phyloP scores from a whole-genome alignment of 2,888 invertebrate genomes.

The Drosophila meridionalis region DNA sequence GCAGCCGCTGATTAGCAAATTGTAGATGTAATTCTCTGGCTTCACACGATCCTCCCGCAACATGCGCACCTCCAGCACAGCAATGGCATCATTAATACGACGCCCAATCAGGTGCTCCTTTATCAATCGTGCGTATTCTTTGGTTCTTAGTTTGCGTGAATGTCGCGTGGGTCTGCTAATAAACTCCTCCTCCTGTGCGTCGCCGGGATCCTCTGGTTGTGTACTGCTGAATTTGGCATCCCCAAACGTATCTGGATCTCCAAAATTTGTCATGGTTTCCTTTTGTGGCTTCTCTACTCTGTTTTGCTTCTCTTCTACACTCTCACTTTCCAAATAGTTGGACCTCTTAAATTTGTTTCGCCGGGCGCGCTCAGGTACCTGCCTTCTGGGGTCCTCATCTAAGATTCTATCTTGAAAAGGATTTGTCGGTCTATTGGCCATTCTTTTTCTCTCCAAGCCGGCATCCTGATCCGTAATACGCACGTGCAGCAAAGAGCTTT shows the following conservation, averaged over 20 bases:
- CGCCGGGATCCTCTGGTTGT: conserved; percentile 85
- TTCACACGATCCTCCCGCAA: conserved; percentile 91
- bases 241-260: conserved; percentile 79
- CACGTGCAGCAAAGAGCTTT: conserved; percentile 62
- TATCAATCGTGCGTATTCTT: conserved; percentile 90
- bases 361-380: background rate
- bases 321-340: background rate
- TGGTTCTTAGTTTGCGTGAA: conserved; percentile 86
- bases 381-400: conserved; percentile 12
- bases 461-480: conserved; percentile 78
- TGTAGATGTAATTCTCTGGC: conserved; percentile 92
- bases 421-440: conserved; percentile 51
- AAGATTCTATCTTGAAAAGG: conserved; percentile 21
- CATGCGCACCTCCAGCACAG: conserved; percentile 91
- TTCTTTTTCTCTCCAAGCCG: conserved; percentile 60
- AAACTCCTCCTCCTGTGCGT: conserved; percentile 87
- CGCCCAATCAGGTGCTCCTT: conserved; percentile 88
- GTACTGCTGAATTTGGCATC: conserved; percentile 37
- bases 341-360: conserved; percentile 8
- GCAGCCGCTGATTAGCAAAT: conserved; percentile 92
- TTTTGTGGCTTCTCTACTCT: conserved; percentile 6
- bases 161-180: conserved; percentile 86
- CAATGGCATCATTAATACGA: conserved; percentile 91
- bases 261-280: conserved; percentile 26
- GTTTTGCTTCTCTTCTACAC: background rate